phyloP scores from a whole-genome alignment of 53 echinoderm and acorn worm genomes.

The Holothuria leucospilota region DNA sequence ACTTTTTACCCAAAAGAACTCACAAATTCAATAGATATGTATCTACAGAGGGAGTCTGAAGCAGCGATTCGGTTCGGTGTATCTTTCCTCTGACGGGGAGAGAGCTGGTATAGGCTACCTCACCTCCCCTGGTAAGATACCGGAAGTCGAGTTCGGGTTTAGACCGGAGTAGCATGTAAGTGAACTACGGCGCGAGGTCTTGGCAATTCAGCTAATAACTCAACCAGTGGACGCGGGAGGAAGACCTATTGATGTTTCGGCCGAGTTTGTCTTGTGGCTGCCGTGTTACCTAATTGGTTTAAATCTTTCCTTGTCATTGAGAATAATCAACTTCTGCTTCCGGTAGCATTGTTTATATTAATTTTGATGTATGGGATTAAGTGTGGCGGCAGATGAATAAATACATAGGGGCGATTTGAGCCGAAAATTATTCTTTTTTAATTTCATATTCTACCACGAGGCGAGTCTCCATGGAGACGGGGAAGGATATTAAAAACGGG shows the following conservation, averaged over 20 bases:
- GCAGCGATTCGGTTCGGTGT: too few species aligned
- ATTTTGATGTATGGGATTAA: constrained; percentile 27
- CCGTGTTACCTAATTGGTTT: constrained; percentile 8
- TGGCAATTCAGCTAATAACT: too few species aligned
- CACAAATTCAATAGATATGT: constrained; percentile 25
- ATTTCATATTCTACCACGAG: constrained; percentile 13
- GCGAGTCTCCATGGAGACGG: too few species aligned
- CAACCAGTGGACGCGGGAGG: not conserved
- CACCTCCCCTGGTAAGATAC: too few species aligned
- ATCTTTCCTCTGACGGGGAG: too few species aligned
- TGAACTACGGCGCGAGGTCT: too few species aligned
- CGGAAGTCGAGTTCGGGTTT: too few species aligned
- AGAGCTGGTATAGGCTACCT: too few species aligned
- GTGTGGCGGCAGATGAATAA: constrained; percentile 16
- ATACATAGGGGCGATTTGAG: constrained; percentile 15
- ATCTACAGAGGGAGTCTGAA: not conserved
- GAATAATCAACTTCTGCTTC: constrained; percentile 20
- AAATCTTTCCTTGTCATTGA: not conserved
- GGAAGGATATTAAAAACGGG: too few species aligned
- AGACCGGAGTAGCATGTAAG: too few species aligned
- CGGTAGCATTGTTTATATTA: constrained; percentile 6
- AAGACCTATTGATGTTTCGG: constrained; percentile 6
- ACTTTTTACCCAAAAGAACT: constrained; percentile 26
- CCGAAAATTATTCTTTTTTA: constrained; percentile 36
- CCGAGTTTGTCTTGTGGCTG: constrained; percentile 10